Conservation (phyloP, 2,888 invertebrate genomes). For the Lasioglossum lativentre region DNA sequence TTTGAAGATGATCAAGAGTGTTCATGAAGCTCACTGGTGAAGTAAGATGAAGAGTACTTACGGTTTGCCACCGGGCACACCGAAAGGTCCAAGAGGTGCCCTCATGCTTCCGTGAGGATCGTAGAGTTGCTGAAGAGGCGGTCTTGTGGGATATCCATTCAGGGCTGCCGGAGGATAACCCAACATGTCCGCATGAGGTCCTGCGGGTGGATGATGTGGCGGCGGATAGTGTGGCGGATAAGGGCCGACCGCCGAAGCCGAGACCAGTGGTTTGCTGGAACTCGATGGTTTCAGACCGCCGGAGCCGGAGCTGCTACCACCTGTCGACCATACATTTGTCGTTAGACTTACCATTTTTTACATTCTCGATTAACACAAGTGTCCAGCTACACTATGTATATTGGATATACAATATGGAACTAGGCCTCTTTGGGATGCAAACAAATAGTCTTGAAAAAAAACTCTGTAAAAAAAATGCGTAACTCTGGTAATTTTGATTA, state of each 20-base stretch:
- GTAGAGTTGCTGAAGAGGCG: constrained; percentile 88
- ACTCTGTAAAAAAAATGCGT: no score
- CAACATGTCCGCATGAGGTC: constrained; percentile 84
- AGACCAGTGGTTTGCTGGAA: constrained; percentile 85
- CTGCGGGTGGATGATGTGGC: constrained; percentile 83
- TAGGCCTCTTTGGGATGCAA: no score
- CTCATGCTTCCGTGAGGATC: constrained; percentile 89
- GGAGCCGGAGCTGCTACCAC: constrained; percentile 85
- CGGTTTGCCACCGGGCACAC: constrained; percentile 94
- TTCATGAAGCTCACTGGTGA: not conserved
- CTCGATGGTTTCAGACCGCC: constrained; percentile 85
- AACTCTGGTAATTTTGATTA: no score
- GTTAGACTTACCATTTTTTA: constrained; percentile 29
- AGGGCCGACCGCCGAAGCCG: constrained; percentile 82
- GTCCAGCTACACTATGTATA: not conserved
- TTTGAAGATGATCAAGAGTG: not conserved
- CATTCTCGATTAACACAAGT: not conserved
- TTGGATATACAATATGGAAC: no score
- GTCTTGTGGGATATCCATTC: constrained; percentile 88
- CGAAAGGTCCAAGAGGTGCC: constrained; percentile 88
- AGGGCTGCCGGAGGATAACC: constrained; percentile 87
- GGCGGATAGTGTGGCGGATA: constrained; percentile 84
- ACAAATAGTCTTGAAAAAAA: no score
- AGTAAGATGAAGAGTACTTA: constrained; percentile 86
- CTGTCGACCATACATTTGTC: constrained; percentile 75